Evolutionary conservation across 1,140 invertebrate species (phyloP), one percentile per base, ranked within the genome.

Genomic region (Zaprionus inermis): DNA sequence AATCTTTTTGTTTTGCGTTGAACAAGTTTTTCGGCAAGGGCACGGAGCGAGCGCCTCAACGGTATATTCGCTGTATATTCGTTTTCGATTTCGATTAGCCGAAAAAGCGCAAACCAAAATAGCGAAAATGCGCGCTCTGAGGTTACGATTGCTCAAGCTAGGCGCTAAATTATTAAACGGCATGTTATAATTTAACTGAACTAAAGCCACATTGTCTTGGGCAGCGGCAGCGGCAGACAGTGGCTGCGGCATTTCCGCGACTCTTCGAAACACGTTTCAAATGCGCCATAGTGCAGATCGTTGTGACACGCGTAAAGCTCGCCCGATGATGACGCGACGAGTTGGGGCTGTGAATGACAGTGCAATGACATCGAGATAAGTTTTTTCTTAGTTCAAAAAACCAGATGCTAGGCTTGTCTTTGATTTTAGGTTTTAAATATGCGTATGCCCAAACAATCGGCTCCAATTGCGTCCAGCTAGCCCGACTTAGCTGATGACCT

Each of bases 11-110:
- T 78, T 72, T 61, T 75, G 58, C 70, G 70, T 64, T 30, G 77
- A 83, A 88, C 83, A 30, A 72, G 83, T 88, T 86, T 86, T 76
- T 22, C n/a, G 28, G 66, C 83, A 88, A 88, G 83, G 83, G 83
- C 83, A 83, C 11, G 55, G 44, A 59, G 38, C 51, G 22, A 18
- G 20, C 66, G 66, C 63, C 54, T 76, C 72, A 85, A 81, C 81
- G 81, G 81, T 85, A 85, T 76, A 5, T 75, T 85, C 49, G 38
- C 49, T 56, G 38, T 1, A 2, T 32, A 4, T 32, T 32, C 30
- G 61, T 44, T 76, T 75, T 85, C 54, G 38, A 16, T 49, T 66
- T 71, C 56, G 68, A 72, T 76, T 83, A 72, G 72, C 65, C 56
- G 61, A 30, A 52, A 69, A 69, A 36, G 38, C 34, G 44, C 20